phyloP scores from a whole-genome alignment of 1,140 invertebrate genomes.

The Calephelis nemesis region DNA sequence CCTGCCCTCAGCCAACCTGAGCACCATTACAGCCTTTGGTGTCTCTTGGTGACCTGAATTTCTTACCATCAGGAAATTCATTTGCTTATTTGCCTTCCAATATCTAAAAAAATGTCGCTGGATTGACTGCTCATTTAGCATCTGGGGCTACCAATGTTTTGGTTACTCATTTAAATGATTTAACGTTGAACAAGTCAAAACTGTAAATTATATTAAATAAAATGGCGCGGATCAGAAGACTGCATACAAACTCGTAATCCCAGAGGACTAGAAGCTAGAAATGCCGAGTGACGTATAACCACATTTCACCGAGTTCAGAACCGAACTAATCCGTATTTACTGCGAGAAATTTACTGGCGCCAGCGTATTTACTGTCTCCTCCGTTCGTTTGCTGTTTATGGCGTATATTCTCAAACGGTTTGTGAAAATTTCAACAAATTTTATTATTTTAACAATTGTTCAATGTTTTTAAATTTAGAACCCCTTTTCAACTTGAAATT shows the following conservation, averaged over 20 bases:
- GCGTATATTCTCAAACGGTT: slow-evolving; percentile 17
- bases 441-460: background rate
- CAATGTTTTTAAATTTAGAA: background rate
- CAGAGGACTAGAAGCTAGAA: slow-evolving; percentile 3
- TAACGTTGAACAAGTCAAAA: background rate
- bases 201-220: slow-evolving; percentile 3
- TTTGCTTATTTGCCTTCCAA: no score
- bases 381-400: slow-evolving; percentile 18
- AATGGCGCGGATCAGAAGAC: slow-evolving; percentile 7
- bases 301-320: slow-evolving; percentile 32
- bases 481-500: no score
- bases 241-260: slow-evolving; percentile 12
- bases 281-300: slow-evolving; percentile 25
- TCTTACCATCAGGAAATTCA: no score
- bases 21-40: no score
- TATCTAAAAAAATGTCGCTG: no score
- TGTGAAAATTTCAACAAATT: slow-evolving; percentile 1
- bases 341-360: slow-evolving; percentile 23
- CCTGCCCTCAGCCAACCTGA: no score
- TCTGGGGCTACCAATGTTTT: no score
- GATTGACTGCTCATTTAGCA: no score
- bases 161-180: background rate
- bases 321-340: slow-evolving; percentile 31
- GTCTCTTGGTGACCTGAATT: no score
- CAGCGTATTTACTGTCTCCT: slow-evolving; percentile 21